Percentiles rank a stretch among this genome's conserved stretches.
phyloP scores from a whole-genome alignment of 2,888 invertebrate genomes.

The Brachypterus glaber region DNA sequence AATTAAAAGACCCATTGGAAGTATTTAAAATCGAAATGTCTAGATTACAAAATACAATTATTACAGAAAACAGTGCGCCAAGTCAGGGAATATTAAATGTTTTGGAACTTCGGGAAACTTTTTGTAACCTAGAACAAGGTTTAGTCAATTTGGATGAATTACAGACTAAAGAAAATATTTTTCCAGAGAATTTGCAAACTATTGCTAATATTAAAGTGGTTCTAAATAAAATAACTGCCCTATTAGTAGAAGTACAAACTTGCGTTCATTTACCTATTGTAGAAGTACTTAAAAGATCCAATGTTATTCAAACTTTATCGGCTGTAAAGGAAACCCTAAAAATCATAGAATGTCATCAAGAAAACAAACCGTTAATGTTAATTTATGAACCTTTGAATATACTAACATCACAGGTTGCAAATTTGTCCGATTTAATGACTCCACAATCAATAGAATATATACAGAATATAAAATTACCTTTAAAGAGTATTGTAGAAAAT shows the following conservation, averaged over 20 bases:
- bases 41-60: background rate
- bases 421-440: too few species aligned
- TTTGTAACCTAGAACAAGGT: constrained; percentile 18
- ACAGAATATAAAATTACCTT: too few species aligned
- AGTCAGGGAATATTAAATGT: constrained; percentile 17
- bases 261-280: background rate
- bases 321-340: too few species aligned
- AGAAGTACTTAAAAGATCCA: too few species aligned
- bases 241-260: constrained; percentile 7
- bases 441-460: too few species aligned
- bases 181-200: background rate
- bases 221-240: constrained; percentile 11
- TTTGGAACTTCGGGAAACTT: constrained; percentile 20
- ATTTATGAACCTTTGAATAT: too few species aligned
- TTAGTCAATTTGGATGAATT: constrained; percentile 2
- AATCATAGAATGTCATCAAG: too few species aligned
- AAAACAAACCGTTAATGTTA: too few species aligned
- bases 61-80: background rate
- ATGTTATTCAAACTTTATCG: too few species aligned
- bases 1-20: constrained; percentile 15
- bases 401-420: too few species aligned
- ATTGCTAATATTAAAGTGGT: background rate
- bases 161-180: constrained; percentile 4
- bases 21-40: constrained; percentile 19
- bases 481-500: too few species aligned